phyloP scores from a whole-genome alignment of 1,140 invertebrate species.

The Drosophila sechellia region DNA sequence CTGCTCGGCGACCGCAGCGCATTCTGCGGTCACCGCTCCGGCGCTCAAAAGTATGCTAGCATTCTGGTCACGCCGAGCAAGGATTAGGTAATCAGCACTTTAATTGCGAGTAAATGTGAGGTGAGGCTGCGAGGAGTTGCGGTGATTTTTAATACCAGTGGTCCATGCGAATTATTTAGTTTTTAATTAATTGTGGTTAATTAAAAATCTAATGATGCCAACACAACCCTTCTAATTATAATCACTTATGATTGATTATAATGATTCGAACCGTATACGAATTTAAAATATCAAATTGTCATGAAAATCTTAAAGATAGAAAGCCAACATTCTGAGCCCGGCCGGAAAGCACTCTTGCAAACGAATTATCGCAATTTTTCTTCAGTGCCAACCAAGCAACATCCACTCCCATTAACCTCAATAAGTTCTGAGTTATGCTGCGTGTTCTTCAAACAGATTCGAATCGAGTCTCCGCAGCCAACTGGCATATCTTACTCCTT shows the following conservation, averaged over 20 bases:
- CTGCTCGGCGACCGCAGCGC: constrained; percentile 15
- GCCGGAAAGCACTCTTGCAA: constrained; percentile 2
- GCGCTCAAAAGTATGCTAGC: constrained; percentile 10
- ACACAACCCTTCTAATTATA: too few species aligned
- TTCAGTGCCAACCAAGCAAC: not conserved
- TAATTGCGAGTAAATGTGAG: not conserved
- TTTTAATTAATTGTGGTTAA: not conserved
- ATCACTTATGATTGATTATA: too few species aligned
- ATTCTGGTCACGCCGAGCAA: not conserved
- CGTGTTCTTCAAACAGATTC: constrained; percentile 30
- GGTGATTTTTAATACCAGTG: not conserved
- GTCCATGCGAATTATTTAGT: not conserved
- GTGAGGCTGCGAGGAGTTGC: not conserved
- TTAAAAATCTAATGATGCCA: too few species aligned
- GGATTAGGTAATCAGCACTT: constrained; percentile 8
- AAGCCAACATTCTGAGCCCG: not conserved
- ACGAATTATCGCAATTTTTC: constrained; percentile 1
- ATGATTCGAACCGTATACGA: too few species aligned
- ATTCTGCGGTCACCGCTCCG: constrained; percentile 18
- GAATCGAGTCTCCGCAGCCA: not conserved
- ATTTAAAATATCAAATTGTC: not conserved
- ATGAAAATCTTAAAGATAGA: not conserved
- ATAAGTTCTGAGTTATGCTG: constrained; percentile 28
- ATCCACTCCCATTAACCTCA: constrained; percentile 29
- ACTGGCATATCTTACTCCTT: constrained; percentile 2